phyloP scores from a whole-genome alignment of 2,888 invertebrate species.

The Acleris holmiana region DNA sequence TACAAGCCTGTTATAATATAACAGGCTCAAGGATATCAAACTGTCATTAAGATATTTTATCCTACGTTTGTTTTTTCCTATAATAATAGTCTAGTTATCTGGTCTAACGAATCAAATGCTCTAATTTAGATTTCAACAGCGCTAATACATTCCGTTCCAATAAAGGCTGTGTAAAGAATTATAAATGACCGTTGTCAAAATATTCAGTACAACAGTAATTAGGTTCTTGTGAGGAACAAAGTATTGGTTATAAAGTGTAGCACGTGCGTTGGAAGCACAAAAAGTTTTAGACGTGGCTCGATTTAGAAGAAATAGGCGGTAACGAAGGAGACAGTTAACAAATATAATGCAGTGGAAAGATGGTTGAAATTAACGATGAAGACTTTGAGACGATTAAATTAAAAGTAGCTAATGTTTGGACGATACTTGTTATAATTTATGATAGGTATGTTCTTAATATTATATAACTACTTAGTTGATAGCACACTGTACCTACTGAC shows the following conservation, averaged over 20 bases:
- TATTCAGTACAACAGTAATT: conserved; percentile 79
- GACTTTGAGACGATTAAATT: too few relatives aligned
- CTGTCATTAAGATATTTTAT: not conserved
- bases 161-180: conserved; percentile 65
- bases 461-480: too few relatives aligned
- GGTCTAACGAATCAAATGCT: conserved; percentile 11
- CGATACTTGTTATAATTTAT: too few relatives aligned
- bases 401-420: too few relatives aligned
- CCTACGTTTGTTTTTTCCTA: not conserved
- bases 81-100: conserved; percentile 4
- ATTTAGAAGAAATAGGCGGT: conserved; percentile 45
- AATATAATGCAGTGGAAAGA: too few relatives aligned
- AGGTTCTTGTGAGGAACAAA: conserved; percentile 79
- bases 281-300: conserved; percentile 69
- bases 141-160: conserved; percentile 53
- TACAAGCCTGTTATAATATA: too few relatives aligned
- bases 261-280: conserved; percentile 74
- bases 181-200: conserved; percentile 82
- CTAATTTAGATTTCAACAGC: conserved; percentile 49
- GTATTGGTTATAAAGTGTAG: conserved; percentile 65
- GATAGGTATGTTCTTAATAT: too few relatives aligned
- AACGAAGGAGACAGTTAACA: not conserved
- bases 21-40: not conserved
- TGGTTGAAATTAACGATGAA: too few relatives aligned
- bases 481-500: too few relatives aligned